Conservation (phyloP, 1,140 invertebrate genomes). For the Anoplophora glabripennis region DNA sequence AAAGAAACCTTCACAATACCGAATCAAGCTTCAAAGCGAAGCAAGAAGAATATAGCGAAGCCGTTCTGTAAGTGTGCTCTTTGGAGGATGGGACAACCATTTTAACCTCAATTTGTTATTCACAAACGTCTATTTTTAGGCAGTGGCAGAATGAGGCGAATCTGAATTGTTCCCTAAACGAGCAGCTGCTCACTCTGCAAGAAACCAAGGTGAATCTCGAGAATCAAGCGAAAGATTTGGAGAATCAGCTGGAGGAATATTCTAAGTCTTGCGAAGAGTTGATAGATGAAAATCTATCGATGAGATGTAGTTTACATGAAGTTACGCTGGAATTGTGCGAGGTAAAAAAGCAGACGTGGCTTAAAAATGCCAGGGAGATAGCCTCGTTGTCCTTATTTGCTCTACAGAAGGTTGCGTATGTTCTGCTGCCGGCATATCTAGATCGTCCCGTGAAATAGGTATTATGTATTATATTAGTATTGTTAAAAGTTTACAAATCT, state of each 20-base stretch:
- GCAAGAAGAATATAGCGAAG: conserved; percentile 17
- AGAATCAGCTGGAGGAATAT: conserved; percentile 41
- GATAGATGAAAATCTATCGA: conserved; percentile 39
- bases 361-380: conserved; percentile 33
- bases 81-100: too few relatives aligned
- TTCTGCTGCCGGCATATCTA: conserved; percentile 31
- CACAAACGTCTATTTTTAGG: conserved; percentile 21
- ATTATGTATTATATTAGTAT: background rate
- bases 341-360: conserved; percentile 38
- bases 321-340: conserved; percentile 42
- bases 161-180: conserved; percentile 16
- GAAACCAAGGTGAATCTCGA: conserved; percentile 32
- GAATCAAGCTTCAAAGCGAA: conserved; percentile 13
- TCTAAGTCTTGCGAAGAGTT: conserved; percentile 36
- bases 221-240: conserved; percentile 40
- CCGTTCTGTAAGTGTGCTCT: conserved; percentile 5
- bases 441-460: background rate
- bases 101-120: too few relatives aligned
- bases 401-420: conserved; percentile 30
- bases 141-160: conserved; percentile 25
- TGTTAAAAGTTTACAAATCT: conserved; percentile 1
- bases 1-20: conserved; percentile 17
- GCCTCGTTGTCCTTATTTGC: conserved; percentile 28
- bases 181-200: conserved; percentile 16
- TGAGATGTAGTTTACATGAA: conserved; percentile 40